Evolutionary conservation across 2,113 vertebrate genomes (phyloP).

Genomic region (Edolisoma coerulescens): DNA sequence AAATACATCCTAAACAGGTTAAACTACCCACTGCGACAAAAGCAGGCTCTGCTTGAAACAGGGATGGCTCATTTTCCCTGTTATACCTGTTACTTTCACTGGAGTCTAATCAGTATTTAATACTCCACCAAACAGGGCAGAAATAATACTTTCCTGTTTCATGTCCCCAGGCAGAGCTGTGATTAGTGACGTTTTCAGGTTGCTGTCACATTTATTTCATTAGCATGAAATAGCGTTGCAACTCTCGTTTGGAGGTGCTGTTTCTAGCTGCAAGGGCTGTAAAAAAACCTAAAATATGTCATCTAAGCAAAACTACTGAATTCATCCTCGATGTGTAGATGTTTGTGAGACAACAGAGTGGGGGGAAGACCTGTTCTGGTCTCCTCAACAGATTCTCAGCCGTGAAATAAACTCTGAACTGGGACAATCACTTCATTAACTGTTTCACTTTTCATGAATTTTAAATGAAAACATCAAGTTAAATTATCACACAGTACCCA

Average conservation of each 20-base stretch:
- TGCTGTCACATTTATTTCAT: conserved; percentile 23
- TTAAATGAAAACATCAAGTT: not conserved
- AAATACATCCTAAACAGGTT: not conserved
- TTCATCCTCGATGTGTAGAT: not conserved
- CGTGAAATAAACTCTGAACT: not conserved
- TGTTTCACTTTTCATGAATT: not conserved
- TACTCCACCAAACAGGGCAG: not conserved
- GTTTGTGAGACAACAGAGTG: not conserved
- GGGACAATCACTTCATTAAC: not conserved
- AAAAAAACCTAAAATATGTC: not conserved
- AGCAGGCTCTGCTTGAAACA: not conserved
- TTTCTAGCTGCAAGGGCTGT: not conserved
- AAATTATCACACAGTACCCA: not conserved
- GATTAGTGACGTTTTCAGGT: not conserved
- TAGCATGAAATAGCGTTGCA: not conserved
- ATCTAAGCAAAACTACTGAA: not conserved
- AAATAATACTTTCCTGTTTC: not conserved
- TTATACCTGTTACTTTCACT: not conserved
- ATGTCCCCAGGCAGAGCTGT: not conserved
- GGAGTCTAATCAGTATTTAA: conserved; percentile 1
- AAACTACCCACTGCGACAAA: not conserved
- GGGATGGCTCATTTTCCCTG: not conserved
- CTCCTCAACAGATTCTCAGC: not conserved
- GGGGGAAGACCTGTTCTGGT: not conserved
- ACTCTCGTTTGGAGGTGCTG: not conserved